These are phyloP conservation scores for Micromys minutus DNA, from an alignment of 2,113 vertebrate species.

Conservation along the genomic window DNA sequence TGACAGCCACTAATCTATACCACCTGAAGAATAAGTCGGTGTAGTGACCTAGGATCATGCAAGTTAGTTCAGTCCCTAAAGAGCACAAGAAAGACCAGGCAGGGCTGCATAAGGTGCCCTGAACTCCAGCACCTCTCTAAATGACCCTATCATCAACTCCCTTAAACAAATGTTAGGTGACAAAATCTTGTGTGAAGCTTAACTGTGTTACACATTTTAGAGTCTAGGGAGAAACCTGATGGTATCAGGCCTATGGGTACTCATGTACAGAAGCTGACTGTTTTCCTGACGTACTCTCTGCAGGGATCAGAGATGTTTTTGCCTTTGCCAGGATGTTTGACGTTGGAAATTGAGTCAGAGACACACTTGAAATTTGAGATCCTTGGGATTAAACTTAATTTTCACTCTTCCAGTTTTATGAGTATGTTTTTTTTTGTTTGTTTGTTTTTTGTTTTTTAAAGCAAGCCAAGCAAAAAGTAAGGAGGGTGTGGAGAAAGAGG, in stretches of 20 bases:
- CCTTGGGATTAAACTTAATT: slow-evolving; percentile 70
- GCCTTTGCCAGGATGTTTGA: slow-evolving; percentile 67
- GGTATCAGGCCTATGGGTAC: slow-evolving; percentile 80
- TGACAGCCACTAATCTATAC: not conserved
- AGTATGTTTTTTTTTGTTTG: slow-evolving; percentile 20
- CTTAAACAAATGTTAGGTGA: slow-evolving; percentile 77
- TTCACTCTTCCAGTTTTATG: slow-evolving; percentile 58
- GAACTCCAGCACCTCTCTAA: slow-evolving; percentile 36
- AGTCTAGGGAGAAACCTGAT: slow-evolving; percentile 79
- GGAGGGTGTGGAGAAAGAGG: not conserved
- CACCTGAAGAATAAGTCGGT: not conserved
- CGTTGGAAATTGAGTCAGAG: slow-evolving; percentile 67
- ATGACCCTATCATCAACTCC: slow-evolving; percentile 54
- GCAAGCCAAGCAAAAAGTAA: slow-evolving; percentile 34
- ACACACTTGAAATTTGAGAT: slow-evolving; percentile 64
- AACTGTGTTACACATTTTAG: slow-evolving; percentile 85
- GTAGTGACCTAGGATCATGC: slow-evolving; percentile 12
- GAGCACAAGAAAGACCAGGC: slow-evolving; percentile 59
- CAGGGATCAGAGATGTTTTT: slow-evolving; percentile 38
- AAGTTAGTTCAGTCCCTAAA: slow-evolving; percentile 60
- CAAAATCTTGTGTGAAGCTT: slow-evolving; percentile 82
- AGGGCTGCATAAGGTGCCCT: slow-evolving; percentile 20
- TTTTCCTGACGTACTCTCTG: slow-evolving; percentile 75
- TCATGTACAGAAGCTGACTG: slow-evolving; percentile 80
- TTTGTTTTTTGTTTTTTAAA: slow-evolving; percentile 14